These are phyloP conservation scores for Heterohyrax brucei DNA, from an alignment of 2,797 vertebrate genomes.

Conservation along the genomic window DNA sequence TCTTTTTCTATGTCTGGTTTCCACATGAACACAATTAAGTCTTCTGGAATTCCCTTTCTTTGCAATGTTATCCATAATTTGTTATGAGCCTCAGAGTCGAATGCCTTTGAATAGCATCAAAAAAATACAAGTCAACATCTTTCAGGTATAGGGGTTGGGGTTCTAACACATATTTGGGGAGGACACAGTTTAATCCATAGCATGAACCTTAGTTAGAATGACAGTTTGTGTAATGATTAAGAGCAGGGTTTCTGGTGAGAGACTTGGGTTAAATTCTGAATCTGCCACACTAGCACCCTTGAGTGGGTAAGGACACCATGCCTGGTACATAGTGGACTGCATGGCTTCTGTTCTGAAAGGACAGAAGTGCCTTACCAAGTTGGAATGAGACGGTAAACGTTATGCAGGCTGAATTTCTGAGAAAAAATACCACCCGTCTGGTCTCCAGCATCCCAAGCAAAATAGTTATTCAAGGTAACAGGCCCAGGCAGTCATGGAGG, in stretches of 20 bases:
- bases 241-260: background rate
- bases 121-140: no score
- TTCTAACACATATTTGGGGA: background rate
- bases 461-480: background rate
- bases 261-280: background rate
- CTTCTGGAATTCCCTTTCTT: no score
- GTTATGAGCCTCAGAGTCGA: no score
- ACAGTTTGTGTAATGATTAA: background rate
- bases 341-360: background rate
- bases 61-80: no score
- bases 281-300: background rate
- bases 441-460: constrained; percentile 29
- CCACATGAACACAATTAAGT: no score
- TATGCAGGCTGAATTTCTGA: background rate
- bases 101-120: no score
- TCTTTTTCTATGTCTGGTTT: no score
- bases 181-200: background rate
- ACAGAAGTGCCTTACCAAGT: background rate
- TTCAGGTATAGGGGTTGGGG: background rate
- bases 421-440: background rate
- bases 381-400: background rate
- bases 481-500: background rate
- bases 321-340: background rate
- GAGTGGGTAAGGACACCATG: background rate
- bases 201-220: background rate